Percentiles rank a stretch among this genome's conserved stretches.
Conservation (phyloP, 2,797 vertebrate genomes). For the Acanthopagrus latus region DNA sequence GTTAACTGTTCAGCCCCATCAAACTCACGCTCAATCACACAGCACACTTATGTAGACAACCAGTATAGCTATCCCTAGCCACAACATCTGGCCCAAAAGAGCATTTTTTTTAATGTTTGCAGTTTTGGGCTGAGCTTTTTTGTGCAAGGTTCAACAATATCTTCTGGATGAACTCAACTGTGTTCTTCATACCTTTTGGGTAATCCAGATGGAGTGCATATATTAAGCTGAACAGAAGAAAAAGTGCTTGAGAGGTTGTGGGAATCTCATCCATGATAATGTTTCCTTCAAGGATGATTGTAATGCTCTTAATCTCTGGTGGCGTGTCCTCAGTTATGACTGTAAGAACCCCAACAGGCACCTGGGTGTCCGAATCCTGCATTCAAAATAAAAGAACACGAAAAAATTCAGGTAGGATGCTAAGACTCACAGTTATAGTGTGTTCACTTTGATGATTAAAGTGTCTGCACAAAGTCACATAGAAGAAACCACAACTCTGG, state of each 20-base stretch:
- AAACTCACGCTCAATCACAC: too few species aligned
- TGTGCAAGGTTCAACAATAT: not conserved
- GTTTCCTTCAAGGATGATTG: slow-evolving; percentile 11
- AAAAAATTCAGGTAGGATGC: not conserved
- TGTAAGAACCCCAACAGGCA: not conserved
- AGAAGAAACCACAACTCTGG: not conserved
- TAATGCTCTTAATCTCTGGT: not conserved
- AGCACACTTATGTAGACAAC: too few species aligned
- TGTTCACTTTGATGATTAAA: not conserved
- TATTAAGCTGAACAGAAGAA: not conserved
- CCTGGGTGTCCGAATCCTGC: slow-evolving; percentile 3
- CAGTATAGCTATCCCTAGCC: not conserved
- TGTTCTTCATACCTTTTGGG: slow-evolving; percentile 21
- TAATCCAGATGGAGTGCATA: slow-evolving; percentile 17
- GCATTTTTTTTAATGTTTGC: slow-evolving; percentile 22
- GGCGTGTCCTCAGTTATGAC: not conserved
- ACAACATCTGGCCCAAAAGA: too few species aligned
- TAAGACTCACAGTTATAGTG: not conserved
- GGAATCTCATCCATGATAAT: slow-evolving; percentile 17
- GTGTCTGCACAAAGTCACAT: not conserved
- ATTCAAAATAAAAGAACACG: slow-evolving; percentile 6
- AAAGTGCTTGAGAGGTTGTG: not conserved
- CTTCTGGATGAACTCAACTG: slow-evolving; percentile 10
- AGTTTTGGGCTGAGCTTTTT: slow-evolving; percentile 16
- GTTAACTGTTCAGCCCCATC: too few species aligned